Percentiles rank a stretch among this genome's conserved stretches.
Evolutionary conservation across 2,888 invertebrate genomes (phyloP).

Genomic region (Brachypalpus laphriformis): DNA sequence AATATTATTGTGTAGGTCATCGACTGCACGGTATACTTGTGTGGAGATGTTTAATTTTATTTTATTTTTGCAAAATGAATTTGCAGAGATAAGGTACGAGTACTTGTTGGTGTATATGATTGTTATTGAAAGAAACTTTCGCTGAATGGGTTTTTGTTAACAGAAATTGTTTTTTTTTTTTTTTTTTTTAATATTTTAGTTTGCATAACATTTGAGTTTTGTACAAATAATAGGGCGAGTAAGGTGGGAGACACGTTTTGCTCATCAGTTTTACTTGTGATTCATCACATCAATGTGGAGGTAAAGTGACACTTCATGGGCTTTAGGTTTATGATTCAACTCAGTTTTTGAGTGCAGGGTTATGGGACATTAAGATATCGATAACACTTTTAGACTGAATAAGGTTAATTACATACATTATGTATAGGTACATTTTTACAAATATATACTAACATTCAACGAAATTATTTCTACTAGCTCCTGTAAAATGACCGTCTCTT

Average conservation of each 20-base stretch:
- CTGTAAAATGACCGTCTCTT: too few species aligned
- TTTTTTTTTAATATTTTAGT: constrained; percentile 12
- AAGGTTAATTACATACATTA: too few species aligned
- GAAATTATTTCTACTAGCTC: too few species aligned
- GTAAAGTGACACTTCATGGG: not conserved
- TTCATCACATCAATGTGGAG: not conserved
- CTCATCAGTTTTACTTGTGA: not conserved
- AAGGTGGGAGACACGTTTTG: not conserved
- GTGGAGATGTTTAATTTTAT: constrained; percentile 17
- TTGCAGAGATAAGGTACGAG: constrained; percentile 44
- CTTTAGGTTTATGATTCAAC: too few species aligned
- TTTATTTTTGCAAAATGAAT: constrained; percentile 34
- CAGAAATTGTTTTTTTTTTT: not conserved
- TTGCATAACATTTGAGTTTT: constrained; percentile 23
- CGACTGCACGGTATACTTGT: constrained; percentile 44
- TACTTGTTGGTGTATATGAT: not conserved
- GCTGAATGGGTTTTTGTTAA: constrained; percentile 31
- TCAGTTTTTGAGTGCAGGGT: too few species aligned
- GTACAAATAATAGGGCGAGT: not conserved
- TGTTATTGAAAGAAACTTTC: constrained; percentile 18
- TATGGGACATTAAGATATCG: too few species aligned
- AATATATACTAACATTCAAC: too few species aligned
- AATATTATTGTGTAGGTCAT: constrained; percentile 69
- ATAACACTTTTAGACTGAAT: too few species aligned
- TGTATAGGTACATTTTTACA: too few species aligned